These are phyloP conservation scores for Trematocara marginatum DNA, from an alignment of 2,113 vertebrate genomes.

Conservation along the genomic window DNA sequence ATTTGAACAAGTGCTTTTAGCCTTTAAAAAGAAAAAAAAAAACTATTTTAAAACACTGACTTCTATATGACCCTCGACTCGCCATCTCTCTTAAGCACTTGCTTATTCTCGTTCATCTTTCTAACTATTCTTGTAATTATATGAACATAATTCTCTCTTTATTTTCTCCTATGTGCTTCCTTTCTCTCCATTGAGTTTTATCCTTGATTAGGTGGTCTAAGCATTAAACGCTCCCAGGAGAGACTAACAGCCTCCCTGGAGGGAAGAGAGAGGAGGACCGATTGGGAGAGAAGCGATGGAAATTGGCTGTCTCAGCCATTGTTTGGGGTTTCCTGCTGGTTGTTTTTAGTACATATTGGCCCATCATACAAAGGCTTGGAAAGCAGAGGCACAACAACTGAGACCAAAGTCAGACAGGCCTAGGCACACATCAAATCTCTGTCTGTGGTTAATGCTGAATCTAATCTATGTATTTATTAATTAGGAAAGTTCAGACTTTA, in stretches of 20 bases:
- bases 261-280: not conserved
- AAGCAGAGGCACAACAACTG: not conserved
- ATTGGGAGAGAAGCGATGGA: not conserved
- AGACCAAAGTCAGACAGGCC: conserved; percentile 5
- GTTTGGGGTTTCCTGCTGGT: conserved; percentile 49
- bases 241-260: not conserved
- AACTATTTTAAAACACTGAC: not conserved
- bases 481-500: not conserved
- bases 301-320: conserved; percentile 15
- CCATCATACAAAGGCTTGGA: not conserved
- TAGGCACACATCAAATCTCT: not conserved
- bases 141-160: not conserved
- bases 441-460: not conserved
- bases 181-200: not conserved
- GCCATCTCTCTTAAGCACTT: not conserved
- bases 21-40: not conserved
- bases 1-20: not conserved
- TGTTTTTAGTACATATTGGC: conserved; percentile 32
- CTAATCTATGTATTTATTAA: not conserved
- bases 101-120: not conserved
- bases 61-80: not conserved
- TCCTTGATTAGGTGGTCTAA: not conserved
- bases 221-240: not conserved
- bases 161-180: not conserved
- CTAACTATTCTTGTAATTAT: not conserved